Percentiles rank a stretch among this genome's conserved stretches.
phyloP scores from a whole-genome alignment of 2,888 invertebrate species.

The Scaptomyza tumidula region DNA sequence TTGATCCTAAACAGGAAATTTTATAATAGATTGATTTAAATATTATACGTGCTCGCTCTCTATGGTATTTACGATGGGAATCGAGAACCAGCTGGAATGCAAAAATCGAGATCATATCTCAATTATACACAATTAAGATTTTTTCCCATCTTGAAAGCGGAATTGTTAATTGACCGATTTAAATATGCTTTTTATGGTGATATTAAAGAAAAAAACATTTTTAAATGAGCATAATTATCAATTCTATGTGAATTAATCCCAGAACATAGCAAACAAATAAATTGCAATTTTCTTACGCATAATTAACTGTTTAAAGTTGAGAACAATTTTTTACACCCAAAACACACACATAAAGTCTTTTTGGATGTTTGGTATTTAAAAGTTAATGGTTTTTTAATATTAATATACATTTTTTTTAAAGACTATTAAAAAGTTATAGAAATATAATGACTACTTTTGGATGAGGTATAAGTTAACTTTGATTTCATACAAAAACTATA shows the following conservation, averaged over 20 bases:
- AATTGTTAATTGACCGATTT: constrained; percentile 22
- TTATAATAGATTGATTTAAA: constrained; percentile 56
- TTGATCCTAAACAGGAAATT: constrained; percentile 60
- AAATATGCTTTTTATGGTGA: constrained; percentile 9
- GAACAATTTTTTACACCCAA: too few relatives aligned
- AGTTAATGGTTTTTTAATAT: too few relatives aligned
- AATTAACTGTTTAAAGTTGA: background rate
- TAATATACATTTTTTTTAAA: too few relatives aligned
- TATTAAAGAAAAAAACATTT: background rate
- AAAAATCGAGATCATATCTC: constrained; percentile 33
- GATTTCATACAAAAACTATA: too few relatives aligned
- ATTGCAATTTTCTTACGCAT: background rate
- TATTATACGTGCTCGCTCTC: constrained; percentile 31
- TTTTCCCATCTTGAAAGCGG: constrained; percentile 22
- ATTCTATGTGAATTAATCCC: too few relatives aligned
- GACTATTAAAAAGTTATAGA: too few relatives aligned
- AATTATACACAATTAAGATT: constrained; percentile 38
- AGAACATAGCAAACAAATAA: background rate
- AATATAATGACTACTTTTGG: too few relatives aligned
- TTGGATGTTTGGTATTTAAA: too few relatives aligned
- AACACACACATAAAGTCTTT: too few relatives aligned
- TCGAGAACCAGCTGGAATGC: constrained; percentile 16
- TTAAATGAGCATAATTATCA: background rate
- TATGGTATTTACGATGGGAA: constrained; percentile 54
- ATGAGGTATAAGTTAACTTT: too few relatives aligned